Conservation (phyloP, 2,113 vertebrate species). For the Sardina pilchardus region DNA sequence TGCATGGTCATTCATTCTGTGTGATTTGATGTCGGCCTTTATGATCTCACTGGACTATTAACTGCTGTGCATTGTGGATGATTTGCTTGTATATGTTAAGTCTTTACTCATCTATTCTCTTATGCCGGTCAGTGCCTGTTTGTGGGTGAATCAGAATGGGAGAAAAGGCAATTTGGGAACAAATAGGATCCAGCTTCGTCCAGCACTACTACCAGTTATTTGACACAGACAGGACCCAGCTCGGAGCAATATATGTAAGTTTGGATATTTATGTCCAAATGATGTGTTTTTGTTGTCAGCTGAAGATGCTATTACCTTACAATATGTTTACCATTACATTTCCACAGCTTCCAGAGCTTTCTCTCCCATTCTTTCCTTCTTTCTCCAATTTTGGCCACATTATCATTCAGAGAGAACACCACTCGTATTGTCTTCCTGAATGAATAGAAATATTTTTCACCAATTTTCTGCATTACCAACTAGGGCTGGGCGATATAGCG, state of each 20-base stretch:
- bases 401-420: neutral
- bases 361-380: neutral
- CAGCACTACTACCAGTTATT: constrained; percentile 97
- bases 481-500: neutral
- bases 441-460: neutral
- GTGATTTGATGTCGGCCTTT: neutral
- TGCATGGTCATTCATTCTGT: neutral
- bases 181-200: constrained; percentile 98
- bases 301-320: neutral
- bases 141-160: constrained; percentile 90
- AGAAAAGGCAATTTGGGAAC: constrained; percentile 98
- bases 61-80: neutral
- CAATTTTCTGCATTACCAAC: neutral
- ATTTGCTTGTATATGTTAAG: neutral
- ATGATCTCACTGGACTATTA: neutral
- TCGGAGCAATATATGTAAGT: constrained; percentile 98
- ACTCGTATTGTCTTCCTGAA: neutral
- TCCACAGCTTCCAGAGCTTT: neutral
- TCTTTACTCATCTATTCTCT: constrained; percentile 15
- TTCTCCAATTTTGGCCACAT: neutral
- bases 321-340: neutral
- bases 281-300: neutral
- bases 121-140: constrained; percentile 73
- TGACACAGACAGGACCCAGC: constrained; percentile 90
- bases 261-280: neutral